Base-by-base conservation (phyloP, 2,113 vertebrate species). In the Limanda limanda region DNA sequence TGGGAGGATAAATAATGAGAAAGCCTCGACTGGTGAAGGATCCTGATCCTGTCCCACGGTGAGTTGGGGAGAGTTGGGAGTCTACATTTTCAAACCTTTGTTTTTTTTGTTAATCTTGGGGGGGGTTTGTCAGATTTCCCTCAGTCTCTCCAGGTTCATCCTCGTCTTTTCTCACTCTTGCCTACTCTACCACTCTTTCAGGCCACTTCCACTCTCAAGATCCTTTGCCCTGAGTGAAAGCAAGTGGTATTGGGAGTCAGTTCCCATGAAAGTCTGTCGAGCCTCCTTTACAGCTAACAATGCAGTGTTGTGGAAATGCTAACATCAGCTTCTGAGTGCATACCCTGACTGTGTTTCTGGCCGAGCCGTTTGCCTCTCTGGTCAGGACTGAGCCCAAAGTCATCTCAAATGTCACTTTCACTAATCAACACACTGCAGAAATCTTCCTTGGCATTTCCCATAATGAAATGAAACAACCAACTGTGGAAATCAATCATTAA, bases 221-320 rank as follows among this genome's bases (percentile, higher is more conserved):
- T 83, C 40, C 35, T 66, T 64, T 54, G 42, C 65, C 51, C 56
- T 40, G 55, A 82, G 71, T 70, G 66, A 87, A 84, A 57, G 47
- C 69, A 65, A 81, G 56, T 54, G 23, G 55, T 67, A 71, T n/a
- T 79, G 71, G 79, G 82, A 88, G 82, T 90, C 75, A 87, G 58
- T 90, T 87, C 83, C 84, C 87, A 81, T 90, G 86, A 87, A 91
- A 82, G 27, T 31, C 75, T 79, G 62, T 81, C 71, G 61, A 85
- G 75, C 73, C 73, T 80, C 70, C 74, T 81, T 72, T 78, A 64
- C 79, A 79, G 76, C 88, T 80, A 79, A 85, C 87, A 89, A 75
- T 76, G 59, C 72, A 83, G 82, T 81, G 83, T 85, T 86, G 59
- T 83, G 79, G 78, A 89, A 88, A 83, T 82, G 60, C 74, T 81